Conservation (phyloP, 1,140 invertebrate genomes). For the Polypedilum vanderplanki region DNA sequence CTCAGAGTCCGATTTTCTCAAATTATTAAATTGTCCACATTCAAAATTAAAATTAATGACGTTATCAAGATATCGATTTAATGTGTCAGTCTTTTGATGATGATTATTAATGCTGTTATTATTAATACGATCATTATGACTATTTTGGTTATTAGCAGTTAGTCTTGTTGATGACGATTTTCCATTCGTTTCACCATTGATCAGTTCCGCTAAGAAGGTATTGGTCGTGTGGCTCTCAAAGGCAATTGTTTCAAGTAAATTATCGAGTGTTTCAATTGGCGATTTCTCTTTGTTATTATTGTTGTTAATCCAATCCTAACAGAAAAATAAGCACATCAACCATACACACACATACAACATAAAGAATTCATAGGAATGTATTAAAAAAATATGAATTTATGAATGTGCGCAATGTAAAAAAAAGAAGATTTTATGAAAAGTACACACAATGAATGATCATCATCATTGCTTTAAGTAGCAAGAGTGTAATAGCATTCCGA, state of each 20-base stretch:
- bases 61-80: constrained; percentile 7
- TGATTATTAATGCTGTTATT: not conserved
- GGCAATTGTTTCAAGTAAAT: constrained; percentile 10
- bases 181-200: not conserved
- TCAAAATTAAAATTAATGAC: constrained; percentile 16
- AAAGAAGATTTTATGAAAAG: not conserved
- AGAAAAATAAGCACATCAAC: not conserved
- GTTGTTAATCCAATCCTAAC: constrained; percentile 10
- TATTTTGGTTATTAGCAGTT: not conserved
- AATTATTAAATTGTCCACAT: not conserved
- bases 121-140: not conserved
- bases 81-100: constrained; percentile 2
- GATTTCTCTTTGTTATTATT: constrained; percentile 11
- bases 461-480: constrained; percentile 1
- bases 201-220: not conserved
- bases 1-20: constrained; percentile 16
- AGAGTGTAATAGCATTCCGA: not conserved
- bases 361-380: not conserved
- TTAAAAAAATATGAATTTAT: not conserved
- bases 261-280: constrained; percentile 15
- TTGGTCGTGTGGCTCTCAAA: not conserved
- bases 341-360: constrained; percentile 9
- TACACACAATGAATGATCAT: not conserved
- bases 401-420: not conserved
- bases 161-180: not conserved